Percentiles rank a stretch among this genome's conserved stretches.
phyloP scores from a whole-genome alignment of 2,888 invertebrate genomes.

The Hylaea fasciaria region DNA sequence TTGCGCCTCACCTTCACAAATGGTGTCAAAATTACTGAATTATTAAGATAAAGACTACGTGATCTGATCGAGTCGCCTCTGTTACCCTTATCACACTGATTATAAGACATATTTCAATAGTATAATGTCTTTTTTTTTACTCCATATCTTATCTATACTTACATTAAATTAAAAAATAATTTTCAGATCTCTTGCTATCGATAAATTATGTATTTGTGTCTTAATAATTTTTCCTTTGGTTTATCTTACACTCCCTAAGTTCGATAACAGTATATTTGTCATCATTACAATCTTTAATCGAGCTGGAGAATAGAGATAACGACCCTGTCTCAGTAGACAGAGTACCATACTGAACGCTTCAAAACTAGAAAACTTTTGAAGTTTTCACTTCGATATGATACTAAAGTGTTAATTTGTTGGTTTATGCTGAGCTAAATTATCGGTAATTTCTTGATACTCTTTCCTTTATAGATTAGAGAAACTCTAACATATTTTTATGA shows the following conservation, averaged over 20 bases:
- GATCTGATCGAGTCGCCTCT: background rate
- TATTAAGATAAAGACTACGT: constrained; percentile 5
- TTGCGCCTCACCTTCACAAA: background rate
- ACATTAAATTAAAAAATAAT: constrained; percentile 38
- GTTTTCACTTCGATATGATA: constrained; percentile 2
- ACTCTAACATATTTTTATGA: constrained; percentile 16
- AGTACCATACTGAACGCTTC: background rate
- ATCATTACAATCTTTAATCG: background rate
- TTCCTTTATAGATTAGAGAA: constrained; percentile 19
- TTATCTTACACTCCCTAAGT: constrained; percentile 30
- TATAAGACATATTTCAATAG: constrained; percentile 26
- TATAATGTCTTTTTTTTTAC: constrained; percentile 33
- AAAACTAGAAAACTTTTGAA: background rate
- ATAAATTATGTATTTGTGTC: constrained; percentile 49
- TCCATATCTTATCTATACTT: constrained; percentile 36
- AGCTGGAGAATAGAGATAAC: background rate
- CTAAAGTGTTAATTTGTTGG: background rate
- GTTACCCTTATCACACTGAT: constrained; percentile 20
- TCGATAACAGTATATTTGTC: constrained; percentile 8
- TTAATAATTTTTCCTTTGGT: constrained; percentile 40
- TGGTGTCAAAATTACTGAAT: background rate
- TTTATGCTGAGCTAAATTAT: constrained; percentile 5
- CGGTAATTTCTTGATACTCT: constrained; percentile 18
- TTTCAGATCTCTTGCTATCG: constrained; percentile 32
- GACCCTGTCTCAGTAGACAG: constrained; percentile 2